These are phyloP conservation scores for Hemicordylus capensis DNA, from an alignment of 2,113 vertebrate genomes.

Conservation along the genomic window DNA sequence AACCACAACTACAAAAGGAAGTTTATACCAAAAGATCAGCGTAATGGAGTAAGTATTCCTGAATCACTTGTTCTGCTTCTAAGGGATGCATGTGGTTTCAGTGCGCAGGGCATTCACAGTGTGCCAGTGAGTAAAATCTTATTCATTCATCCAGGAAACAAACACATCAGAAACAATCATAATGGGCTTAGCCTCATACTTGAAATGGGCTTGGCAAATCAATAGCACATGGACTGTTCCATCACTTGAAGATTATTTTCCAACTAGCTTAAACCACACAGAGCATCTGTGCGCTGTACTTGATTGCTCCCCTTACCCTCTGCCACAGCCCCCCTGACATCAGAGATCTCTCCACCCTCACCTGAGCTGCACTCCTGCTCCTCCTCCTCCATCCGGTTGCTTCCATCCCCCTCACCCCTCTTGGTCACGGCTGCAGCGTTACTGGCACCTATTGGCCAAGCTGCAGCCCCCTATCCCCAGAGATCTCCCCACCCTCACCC, in stretches of 20 bases:
- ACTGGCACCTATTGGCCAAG: too few relatives aligned
- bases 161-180: not conserved
- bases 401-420: too few relatives aligned
- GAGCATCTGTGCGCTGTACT: too few relatives aligned
- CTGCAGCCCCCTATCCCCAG: too few relatives aligned
- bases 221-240: not conserved
- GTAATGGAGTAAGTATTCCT: conserved; percentile 36
- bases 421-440: too few relatives aligned
- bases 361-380: too few relatives aligned
- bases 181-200: not conserved
- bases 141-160: conserved; percentile 6
- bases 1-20: not conserved
- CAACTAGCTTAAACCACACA: too few relatives aligned
- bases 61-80: conserved; percentile 12
- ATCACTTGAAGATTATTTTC: conserved; percentile 38
- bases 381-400: too few relatives aligned
- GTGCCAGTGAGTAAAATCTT: not conserved
- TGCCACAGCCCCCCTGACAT: too few relatives aligned
- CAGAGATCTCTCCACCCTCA: too few relatives aligned
- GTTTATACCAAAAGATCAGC: not conserved
- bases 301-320: too few relatives aligned
- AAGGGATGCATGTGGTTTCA: not conserved
- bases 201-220: conserved; percentile 1
- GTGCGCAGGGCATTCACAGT: not conserved
- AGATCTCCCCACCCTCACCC: too few relatives aligned